Evolutionary conservation across 2,797 vertebrate genomes (phyloP).

Genomic region (Danio kyathit): DNA sequence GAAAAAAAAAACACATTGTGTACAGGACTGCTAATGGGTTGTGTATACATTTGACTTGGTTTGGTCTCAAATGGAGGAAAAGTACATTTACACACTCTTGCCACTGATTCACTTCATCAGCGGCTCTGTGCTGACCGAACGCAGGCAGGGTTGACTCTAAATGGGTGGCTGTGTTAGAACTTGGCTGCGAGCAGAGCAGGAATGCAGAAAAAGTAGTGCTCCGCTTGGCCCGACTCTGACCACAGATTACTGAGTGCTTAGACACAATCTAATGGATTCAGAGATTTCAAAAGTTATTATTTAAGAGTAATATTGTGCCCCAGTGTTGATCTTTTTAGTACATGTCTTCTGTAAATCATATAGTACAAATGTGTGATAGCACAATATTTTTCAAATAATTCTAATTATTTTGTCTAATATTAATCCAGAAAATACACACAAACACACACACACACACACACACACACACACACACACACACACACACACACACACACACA

Average conservation of each 20-base stretch:
- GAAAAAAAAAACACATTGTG: constrained; percentile 60
- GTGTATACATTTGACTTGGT: constrained; percentile 55
- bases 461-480: too few relatives aligned
- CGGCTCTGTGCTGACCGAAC: constrained; percentile 43
- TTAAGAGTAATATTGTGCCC: not conserved
- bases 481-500: too few relatives aligned
- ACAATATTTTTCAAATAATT: too few relatives aligned
- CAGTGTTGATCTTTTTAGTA: not conserved
- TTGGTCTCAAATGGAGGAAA: constrained; percentile 30
- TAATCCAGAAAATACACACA: too few relatives aligned
- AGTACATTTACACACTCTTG: constrained; percentile 24
- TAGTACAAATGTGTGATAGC: too few relatives aligned
- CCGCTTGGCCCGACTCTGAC: constrained; percentile 64
- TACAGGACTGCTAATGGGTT: constrained; percentile 54
- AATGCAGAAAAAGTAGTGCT: constrained; percentile 42
- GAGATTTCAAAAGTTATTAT: not conserved
- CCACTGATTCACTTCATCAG: constrained; percentile 41
- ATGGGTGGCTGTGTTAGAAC: constrained; percentile 42
- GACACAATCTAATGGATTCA: constrained; percentile 35
- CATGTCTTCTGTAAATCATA: too few relatives aligned
- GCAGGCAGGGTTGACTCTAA: constrained; percentile 25
- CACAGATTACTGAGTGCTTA: constrained; percentile 57
- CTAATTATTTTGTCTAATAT: too few relatives aligned
- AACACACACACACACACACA: too few relatives aligned
- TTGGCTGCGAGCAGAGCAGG: constrained; percentile 46